Evolutionary conservation across 2,888 invertebrate genomes (phyloP), one percentile per base, ranked within the genome.

Genomic region (Leptinotarsa haldemani): DNA sequence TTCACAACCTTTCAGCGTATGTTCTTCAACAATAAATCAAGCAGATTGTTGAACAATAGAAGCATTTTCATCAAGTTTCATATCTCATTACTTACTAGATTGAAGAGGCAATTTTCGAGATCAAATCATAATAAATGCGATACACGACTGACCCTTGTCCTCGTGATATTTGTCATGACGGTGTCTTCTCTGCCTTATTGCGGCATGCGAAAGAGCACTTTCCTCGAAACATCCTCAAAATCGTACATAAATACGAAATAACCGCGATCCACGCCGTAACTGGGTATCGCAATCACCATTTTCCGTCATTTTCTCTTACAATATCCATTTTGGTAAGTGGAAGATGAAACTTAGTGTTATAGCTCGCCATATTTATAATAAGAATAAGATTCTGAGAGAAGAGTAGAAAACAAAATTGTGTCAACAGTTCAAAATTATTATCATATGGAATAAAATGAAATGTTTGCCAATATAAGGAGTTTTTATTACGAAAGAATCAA

Each of bases 301-400:
- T 40, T 25, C n/a, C 7, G 61, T 25, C 61, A n/a, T 25, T 40
- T 61, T n/a, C 61, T 61, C n/a, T n/a, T 16, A 30, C 61, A 61
- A 61, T 61, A 61, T 40, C 61, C 40, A 61, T 61, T 61, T 61
- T n/a, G 61, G 61, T 40, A 61, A 61, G 61, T 61, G 61, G 61
- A 40, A 61, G 61, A 61, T 9, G 18, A 40, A 61, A 61, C 18
- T 61, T 61, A 61, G 9, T 61, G 30, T 61, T 61, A 30, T 40
- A 30, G 61, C 61, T 61, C 30, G 30, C 30, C 9, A 30, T n/a
- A 40, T 40, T 40, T 61, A 40, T 61, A n/a, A 30, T 30, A 40
- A 2, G 40, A 25, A n/a, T 40, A 4, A 16, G 30, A 30, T 61
- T 61, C 30, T 61, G 16, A 30, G n/a, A 12, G 9, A 9, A 40